Conservation (phyloP, 64 coral and sea anemone species). For the Stylophora pistillata region DNA sequence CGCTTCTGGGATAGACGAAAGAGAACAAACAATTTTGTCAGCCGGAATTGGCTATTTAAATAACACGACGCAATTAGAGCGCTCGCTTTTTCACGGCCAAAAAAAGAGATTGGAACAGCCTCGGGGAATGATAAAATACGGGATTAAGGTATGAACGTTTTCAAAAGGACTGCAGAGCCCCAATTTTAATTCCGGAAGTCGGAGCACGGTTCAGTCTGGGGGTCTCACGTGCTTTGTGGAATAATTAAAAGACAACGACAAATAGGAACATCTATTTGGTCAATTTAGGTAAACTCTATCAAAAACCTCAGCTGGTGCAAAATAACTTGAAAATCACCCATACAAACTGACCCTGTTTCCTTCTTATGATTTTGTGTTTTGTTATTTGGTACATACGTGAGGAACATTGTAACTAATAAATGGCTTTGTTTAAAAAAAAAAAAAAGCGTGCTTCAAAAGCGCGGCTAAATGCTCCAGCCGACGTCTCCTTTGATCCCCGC, state of each 20-base stretch:
- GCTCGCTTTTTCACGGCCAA: not conserved
- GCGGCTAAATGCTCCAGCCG: not conserved
- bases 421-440: not conserved
- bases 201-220: not conserved
- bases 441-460: not conserved
- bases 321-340: not conserved
- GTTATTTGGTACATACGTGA: not conserved
- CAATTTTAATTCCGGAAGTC: constrained; percentile 34
- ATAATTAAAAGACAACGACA: constrained; percentile 28
- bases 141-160: not conserved
- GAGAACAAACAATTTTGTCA: constrained; percentile 21
- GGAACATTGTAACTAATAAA: not conserved
- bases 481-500: not conserved
- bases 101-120: not conserved
- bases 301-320: not conserved
- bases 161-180: not conserved
- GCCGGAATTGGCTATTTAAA: constrained; percentile 36
- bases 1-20: not conserved
- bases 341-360: not conserved
- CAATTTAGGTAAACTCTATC: not conserved
- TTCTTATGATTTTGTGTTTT: not conserved
- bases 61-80: constrained; percentile 2
- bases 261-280: constrained; percentile 24
- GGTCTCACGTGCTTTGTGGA: not conserved
- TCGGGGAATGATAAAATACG: constrained; percentile 1